Evolutionary conservation across 1,140 invertebrate genomes (phyloP).

Genomic region (Cydia pomonella): DNA sequence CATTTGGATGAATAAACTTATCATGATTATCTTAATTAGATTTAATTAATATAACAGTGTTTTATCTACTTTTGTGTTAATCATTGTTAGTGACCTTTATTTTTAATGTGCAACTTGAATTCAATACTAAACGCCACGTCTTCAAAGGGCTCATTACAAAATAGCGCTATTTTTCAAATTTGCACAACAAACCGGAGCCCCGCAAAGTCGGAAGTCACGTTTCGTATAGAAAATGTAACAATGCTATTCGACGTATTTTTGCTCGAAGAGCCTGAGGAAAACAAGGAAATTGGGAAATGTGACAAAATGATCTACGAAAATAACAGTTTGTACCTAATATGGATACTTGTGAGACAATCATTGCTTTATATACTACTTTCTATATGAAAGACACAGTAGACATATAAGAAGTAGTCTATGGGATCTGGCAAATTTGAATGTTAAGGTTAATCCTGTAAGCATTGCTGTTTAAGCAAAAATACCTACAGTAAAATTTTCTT

Average conservation of each 20-base stretch:
- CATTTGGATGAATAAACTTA: too few species aligned
- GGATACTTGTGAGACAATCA: not conserved
- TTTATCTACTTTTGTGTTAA: too few species aligned
- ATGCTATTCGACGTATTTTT: constrained; percentile 15
- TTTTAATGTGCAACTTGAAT: not conserved
- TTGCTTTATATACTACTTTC: not conserved
- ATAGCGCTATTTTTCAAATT: not conserved
- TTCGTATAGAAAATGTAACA: constrained; percentile 11
- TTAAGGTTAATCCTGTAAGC: too few species aligned
- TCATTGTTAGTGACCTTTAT: too few species aligned
- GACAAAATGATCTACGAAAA: not conserved
- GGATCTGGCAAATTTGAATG: too few species aligned
- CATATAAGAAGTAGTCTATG: too few species aligned
- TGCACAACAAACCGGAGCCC: not conserved
- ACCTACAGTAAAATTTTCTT: too few species aligned
- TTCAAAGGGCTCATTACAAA: not conserved
- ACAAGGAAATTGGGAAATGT: constrained; percentile 15
- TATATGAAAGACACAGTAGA: too few species aligned
- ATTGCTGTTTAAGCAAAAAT: too few species aligned
- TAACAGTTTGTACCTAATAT: not conserved
- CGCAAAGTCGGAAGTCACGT: constrained; percentile 4
- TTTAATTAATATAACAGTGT: too few species aligned
- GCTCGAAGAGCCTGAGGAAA: not conserved
- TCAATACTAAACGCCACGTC: not conserved
- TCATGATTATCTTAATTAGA: too few species aligned